Evolutionary conservation across 2,113 vertebrate species (phyloP).

Genomic region (Pardalotus punctatus): DNA sequence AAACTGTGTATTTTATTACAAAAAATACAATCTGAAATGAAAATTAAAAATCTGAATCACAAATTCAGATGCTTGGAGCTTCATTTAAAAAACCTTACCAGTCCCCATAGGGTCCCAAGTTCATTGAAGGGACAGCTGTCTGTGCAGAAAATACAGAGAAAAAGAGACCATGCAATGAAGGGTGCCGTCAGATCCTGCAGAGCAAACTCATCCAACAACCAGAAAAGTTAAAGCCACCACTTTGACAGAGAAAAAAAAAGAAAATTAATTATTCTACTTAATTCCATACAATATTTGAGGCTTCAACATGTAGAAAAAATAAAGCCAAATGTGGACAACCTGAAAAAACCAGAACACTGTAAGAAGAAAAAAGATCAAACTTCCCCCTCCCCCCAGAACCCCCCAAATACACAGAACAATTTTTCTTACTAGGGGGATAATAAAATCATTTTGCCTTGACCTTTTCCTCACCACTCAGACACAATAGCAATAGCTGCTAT

Average conservation of each 20-base stretch:
- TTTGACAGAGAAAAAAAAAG: not conserved
- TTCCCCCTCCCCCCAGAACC: accelerated
- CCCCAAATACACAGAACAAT: not conserved
- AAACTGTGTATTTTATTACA: not conserved
- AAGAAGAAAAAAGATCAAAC: not conserved
- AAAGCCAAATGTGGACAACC: not conserved
- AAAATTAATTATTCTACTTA: not conserved
- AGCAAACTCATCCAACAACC: not conserved
- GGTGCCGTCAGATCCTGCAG: not conserved
- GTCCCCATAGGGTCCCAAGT: not conserved
- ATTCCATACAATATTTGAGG: not conserved
- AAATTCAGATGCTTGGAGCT: not conserved
- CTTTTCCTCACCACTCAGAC: not conserved
- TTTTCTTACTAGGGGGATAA: not conserved
- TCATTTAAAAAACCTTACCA: not conserved
- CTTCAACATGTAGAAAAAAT: not conserved
- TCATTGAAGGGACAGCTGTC: not conserved
- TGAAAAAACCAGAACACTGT: not conserved
- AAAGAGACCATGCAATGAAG: not conserved
- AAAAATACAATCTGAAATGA: not conserved
- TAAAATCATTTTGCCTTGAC: not conserved
- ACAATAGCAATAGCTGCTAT: constrained; percentile 1
- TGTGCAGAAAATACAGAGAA: not conserved
- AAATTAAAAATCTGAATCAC: not conserved
- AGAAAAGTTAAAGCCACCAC: not conserved